phyloP scores from a whole-genome alignment of 2,113 vertebrate genomes.

The Grammomys dolichurus region DNA sequence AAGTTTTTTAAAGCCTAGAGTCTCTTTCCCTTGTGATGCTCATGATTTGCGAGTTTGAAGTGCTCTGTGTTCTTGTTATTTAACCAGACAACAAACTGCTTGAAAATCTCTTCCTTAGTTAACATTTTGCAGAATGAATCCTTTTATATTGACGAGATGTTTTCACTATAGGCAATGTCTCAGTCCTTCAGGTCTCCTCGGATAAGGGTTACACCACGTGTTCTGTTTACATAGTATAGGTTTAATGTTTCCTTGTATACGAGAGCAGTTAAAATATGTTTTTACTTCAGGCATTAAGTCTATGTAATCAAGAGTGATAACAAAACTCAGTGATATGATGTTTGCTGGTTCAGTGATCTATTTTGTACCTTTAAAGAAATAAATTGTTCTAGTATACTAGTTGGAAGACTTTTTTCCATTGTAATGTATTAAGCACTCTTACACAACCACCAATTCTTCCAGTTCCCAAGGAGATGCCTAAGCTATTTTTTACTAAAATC shows the following conservation, averaged over 20 bases:
- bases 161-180: constrained; percentile 60
- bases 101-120: constrained; percentile 49
- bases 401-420: constrained; percentile 73
- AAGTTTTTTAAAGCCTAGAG: constrained; percentile 45
- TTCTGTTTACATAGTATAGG: constrained; percentile 68
- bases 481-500: constrained; percentile 51
- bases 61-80: constrained; percentile 35
- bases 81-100: constrained; percentile 8
- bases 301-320: constrained; percentile 68
- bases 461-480: constrained; percentile 38
- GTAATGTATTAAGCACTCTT: constrained; percentile 57
- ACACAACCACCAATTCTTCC: constrained; percentile 34
- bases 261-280: constrained; percentile 68
- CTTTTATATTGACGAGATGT: constrained; percentile 65
- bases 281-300: constrained; percentile 62
- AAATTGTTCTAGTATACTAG: constrained; percentile 76
- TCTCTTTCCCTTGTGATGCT: constrained; percentile 27
- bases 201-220: constrained; percentile 53
- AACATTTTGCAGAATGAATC: constrained; percentile 72
- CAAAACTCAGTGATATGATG: constrained; percentile 64
- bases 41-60: constrained; percentile 25
- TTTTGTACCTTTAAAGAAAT: constrained; percentile 77
- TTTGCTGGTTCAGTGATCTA: constrained; percentile 69
- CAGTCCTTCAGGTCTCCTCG: constrained; percentile 52
- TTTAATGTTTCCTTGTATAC: constrained; percentile 59